Conservation (phyloP, 92 coral and sea anemone genomes). For the Montipora capitata region DNA sequence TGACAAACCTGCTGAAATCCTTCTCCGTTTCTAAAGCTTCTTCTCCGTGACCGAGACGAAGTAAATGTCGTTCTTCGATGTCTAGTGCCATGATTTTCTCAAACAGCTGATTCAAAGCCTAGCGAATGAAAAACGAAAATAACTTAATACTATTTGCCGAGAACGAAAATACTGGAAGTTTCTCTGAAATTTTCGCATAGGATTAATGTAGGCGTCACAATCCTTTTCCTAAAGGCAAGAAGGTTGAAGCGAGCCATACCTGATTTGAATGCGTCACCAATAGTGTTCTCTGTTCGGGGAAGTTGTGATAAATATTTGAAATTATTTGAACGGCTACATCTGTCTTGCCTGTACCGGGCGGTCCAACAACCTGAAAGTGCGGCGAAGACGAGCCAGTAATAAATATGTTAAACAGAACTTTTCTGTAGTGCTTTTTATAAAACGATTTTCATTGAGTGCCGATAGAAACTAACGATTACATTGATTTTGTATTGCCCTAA, state of each 20-base stretch:
- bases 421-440: neutral
- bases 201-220: no score
- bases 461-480: no score
- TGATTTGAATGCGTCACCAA: conserved; percentile 98
- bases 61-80: conserved; percentile 97
- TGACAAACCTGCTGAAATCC: conserved; percentile 95
- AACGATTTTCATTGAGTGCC: no score
- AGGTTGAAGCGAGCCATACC: conserved; percentile 40
- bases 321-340: conserved; percentile 99
- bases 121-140: neutral
- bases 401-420: neutral
- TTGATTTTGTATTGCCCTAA: no score
- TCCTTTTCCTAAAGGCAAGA: no score
- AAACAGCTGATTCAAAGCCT: conserved; percentile 98
- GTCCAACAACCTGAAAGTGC: conserved; percentile 92
- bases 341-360: conserved; percentile 99
- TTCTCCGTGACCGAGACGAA: conserved; percentile 99
- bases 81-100: conserved; percentile 99
- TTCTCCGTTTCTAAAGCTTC: conserved; percentile 98
- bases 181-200: no score
- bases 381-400: neutral
- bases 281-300: conserved; percentile 97
- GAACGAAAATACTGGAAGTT: neutral
- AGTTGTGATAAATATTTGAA: conserved; percentile 97
- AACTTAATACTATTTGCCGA: no score